Evolutionary conservation across 2,797 vertebrate species (phyloP).

Genomic region (Kryptopterus vitreolus): DNA sequence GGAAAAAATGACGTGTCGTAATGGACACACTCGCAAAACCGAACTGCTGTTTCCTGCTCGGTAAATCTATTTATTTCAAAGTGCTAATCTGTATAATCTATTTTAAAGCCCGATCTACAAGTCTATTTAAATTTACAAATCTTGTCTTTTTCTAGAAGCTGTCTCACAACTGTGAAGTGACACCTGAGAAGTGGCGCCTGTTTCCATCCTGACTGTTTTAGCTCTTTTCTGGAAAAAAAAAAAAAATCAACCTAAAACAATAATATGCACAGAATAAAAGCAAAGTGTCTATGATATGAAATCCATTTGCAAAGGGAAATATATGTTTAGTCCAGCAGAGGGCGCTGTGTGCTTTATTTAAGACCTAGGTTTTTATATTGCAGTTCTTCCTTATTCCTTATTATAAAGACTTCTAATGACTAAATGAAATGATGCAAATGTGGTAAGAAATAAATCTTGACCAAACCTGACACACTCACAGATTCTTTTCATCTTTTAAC

Average conservation of each 20-base stretch:
- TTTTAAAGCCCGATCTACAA: not conserved
- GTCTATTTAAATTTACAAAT: not conserved
- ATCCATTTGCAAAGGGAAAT: too few relatives aligned
- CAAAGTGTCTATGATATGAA: too few relatives aligned
- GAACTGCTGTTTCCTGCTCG: conserved; percentile 74
- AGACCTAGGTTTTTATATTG: not conserved
- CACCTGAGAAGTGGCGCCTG: not conserved
- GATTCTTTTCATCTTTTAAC: too few relatives aligned
- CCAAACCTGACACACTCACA: too few relatives aligned
- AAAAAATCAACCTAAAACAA: too few relatives aligned
- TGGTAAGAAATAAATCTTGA: too few relatives aligned
- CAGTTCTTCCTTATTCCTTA: too few relatives aligned
- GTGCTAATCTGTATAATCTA: not conserved
- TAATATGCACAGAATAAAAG: not conserved
- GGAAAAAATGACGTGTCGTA: conserved; percentile 65
- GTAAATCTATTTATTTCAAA: conserved; percentile 41
- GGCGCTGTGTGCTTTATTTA: not conserved
- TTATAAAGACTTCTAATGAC: too few relatives aligned
- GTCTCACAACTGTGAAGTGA: not conserved
- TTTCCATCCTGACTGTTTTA: not conserved
- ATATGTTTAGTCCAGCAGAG: not conserved
- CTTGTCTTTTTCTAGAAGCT: not conserved
- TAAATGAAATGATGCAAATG: too few relatives aligned
- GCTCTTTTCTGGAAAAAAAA: not conserved
- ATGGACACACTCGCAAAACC: conserved; percentile 59